Base-by-base conservation (phyloP, 2,113 vertebrate species). In the Gymnorhina tibicen region DNA sequence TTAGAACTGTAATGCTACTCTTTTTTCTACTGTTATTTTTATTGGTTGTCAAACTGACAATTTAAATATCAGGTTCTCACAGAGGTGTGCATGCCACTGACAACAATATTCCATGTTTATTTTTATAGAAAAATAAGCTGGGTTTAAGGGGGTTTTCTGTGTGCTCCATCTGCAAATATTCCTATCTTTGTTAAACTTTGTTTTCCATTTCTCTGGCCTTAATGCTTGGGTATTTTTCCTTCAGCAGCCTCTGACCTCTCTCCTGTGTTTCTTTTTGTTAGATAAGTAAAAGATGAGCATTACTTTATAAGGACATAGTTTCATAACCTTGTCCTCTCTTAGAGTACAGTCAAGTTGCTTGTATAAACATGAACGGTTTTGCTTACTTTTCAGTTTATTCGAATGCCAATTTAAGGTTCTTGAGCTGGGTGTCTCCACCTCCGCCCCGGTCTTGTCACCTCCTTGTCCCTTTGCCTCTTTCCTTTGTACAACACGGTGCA, bases 221-320 rank as follows among this genome's bases (percentile, higher is more conserved):
- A 91, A 89, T 72, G 41, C 84, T 96, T 77, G 81, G 52, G n/a
- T 81, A 28, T 87, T 97, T 97, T 96, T 91, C 83, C 66, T 95
- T 64, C 66, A 72, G 83, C 94, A 81, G 95, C 86, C 94, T 92
- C 93, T 95, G 88, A 96, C 83, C 83, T 78, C 83, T 92, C 92
- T 94, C 87, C 87, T 87, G 63, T 95, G 96, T 96, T 96, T 95
- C 92, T 93, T 87, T 95, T 84, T 84, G 87, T 96, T 97, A 96
- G 93, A 97, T 96, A 97, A 97, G 96, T 96, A 93, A 96, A 96
- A 95, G 95, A 96, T 97, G 95, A 97, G 94, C 8, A 53, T 97
- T 96, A 95, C 97, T 97, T 97, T 97, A 97, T 97, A 97, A 97
- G 97, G 97, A 76, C 94, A 97, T 96, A 66, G 79, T 95, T 97